Evolutionary conservation across 2,888 invertebrate genomes (phyloP).

Genomic region (Graphium colonna): DNA sequence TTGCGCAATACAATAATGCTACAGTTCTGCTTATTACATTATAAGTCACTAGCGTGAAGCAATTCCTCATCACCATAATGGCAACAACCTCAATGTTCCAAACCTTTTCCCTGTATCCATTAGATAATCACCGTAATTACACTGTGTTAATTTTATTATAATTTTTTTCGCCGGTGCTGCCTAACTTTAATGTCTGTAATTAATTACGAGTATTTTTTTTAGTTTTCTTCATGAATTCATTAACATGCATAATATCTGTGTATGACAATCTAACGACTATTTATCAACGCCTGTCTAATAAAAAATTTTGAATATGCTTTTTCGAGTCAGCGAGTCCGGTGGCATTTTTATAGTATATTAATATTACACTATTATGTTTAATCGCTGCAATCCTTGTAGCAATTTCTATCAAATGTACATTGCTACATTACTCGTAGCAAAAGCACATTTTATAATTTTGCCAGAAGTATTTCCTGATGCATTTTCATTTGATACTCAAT

Average conservation of each 20-base stretch:
- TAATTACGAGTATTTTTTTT: background rate
- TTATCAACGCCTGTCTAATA: no score
- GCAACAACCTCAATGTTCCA: background rate
- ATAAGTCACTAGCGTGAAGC: background rate
- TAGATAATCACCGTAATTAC: background rate
- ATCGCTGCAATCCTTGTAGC: no score
- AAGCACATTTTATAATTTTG: no score
- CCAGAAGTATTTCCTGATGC: no score
- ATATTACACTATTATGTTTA: no score
- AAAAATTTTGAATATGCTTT: no score
- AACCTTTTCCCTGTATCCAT: background rate
- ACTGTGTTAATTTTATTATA: background rate
- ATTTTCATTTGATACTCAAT: no score
- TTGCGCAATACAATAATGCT: no score
- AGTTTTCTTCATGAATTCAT: background rate
- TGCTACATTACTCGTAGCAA: no score
- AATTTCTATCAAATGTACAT: no score
- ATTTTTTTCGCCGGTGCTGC: background rate
- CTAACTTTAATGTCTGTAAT: constrained; percentile 9
- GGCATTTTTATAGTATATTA: no score
- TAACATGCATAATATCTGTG: background rate
- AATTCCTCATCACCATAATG: background rate
- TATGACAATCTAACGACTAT: background rate
- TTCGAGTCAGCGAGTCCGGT: no score
- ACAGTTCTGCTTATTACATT: background rate